Percentiles rank a stretch among this genome's conserved stretches.
Evolutionary conservation across 2,113 vertebrate species (phyloP).

Genomic region (Amblyopsis rosae): DNA sequence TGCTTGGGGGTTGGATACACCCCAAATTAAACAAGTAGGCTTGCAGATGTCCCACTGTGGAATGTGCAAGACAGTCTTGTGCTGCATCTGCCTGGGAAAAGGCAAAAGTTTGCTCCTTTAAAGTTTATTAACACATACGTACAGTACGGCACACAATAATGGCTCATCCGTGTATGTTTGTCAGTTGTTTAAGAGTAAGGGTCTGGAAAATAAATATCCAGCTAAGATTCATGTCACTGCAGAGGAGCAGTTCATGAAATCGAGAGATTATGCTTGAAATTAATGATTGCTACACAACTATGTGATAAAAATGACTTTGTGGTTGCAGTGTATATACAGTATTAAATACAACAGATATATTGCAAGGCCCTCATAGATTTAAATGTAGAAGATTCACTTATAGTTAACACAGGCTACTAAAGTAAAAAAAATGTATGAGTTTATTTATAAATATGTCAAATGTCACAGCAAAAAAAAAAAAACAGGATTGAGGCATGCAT

Average conservation of each 20-base stretch:
- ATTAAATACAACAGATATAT: background rate
- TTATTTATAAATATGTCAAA: background rate
- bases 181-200: background rate
- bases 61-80: conserved; percentile 22
- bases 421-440: background rate
- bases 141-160: background rate
- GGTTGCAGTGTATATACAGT: background rate
- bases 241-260: background rate
- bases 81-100: conserved; percentile 1
- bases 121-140: background rate
- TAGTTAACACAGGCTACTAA: conserved; percentile 7
- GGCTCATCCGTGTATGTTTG: background rate
- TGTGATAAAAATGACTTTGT: conserved; percentile 5
- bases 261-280: no score
- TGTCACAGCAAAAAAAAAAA: conserved; percentile 2
- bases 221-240: no score
- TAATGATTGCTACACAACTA: conserved; percentile 3
- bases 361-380: background rate
- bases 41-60: conserved; percentile 13
- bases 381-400: background rate
- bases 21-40: conserved; percentile 13
- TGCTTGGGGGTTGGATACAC: background rate
- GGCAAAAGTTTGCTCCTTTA: background rate
- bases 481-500: conserved; percentile 16
- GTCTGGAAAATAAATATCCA: conserved; percentile 1